Percentiles rank a stretch among this genome's conserved stretches.
phyloP scores from a whole-genome alignment of 1,140 invertebrate species.

The Leptinotarsa undecemlineata region DNA sequence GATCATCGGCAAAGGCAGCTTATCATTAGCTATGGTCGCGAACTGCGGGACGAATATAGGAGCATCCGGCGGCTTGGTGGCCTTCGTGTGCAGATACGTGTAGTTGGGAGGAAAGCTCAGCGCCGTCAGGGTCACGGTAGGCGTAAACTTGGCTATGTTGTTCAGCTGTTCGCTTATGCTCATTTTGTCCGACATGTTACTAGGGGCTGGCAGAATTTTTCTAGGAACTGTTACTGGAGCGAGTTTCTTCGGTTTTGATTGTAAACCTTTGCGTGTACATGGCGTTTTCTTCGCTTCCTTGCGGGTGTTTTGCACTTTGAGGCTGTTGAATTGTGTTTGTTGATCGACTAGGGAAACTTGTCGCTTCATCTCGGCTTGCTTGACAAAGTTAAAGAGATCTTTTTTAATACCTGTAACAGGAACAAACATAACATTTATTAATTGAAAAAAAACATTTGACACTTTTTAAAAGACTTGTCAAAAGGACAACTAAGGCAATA shows the following conservation, averaged over 20 bases:
- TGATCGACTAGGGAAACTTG: constrained; percentile 37
- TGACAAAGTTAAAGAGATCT: constrained; percentile 23
- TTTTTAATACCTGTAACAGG: constrained; percentile 30
- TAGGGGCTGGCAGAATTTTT: constrained; percentile 54
- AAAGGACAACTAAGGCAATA: no score
- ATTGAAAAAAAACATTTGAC: no score
- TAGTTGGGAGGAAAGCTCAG: constrained; percentile 50
- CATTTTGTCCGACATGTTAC: constrained; percentile 45
- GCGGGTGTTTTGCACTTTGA: constrained; percentile 26
- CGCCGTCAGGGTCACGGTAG: constrained; percentile 48
- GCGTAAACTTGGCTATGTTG: constrained; percentile 41
- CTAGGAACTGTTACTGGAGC: constrained; percentile 46
- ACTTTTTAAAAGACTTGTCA: no score
- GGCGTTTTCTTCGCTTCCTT: constrained; percentile 21
- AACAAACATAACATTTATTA: no score
- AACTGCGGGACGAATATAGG: constrained; percentile 51
- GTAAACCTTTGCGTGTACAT: constrained; percentile 24
- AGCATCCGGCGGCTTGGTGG: constrained; percentile 50
- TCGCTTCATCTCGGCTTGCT: neutral
- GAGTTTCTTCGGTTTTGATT: constrained; percentile 40
- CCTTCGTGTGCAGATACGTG: constrained; percentile 51
- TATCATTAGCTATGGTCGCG: constrained; percentile 45
- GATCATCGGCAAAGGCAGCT: constrained; percentile 46
- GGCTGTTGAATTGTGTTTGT: constrained; percentile 42
- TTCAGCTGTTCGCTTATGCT: constrained; percentile 36